These are phyloP conservation scores for Drosophila jambulina DNA, from an alignment of 1,140 invertebrate species.

Conservation along the genomic window DNA sequence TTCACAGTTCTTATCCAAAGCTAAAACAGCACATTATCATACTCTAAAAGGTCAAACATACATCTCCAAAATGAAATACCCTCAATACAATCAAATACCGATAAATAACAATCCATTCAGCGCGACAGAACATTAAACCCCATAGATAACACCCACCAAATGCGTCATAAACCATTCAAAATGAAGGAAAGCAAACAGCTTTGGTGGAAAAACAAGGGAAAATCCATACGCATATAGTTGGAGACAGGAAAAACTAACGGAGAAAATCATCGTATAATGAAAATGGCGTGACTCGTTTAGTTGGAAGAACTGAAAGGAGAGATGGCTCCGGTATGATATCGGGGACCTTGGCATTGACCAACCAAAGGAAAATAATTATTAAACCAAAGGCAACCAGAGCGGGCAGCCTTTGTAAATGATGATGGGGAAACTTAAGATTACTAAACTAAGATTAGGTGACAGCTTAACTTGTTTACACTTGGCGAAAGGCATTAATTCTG, in stretches of 20 bases:
- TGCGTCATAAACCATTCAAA: slow-evolving; percentile 45
- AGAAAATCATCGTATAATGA: slow-evolving; percentile 1
- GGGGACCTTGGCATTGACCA: slow-evolving; percentile 15
- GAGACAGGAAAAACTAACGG: neutral
- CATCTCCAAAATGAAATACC: neutral
- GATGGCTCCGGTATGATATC: neutral
- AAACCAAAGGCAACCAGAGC: neutral
- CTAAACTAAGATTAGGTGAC: slow-evolving; percentile 16
- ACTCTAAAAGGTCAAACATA: neutral
- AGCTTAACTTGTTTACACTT: slow-evolving; percentile 25
- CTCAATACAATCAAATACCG: neutral
- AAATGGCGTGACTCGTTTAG: slow-evolving; percentile 13
- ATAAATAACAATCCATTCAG: slow-evolving; percentile 19
- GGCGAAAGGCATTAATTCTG: slow-evolving; percentile 3
- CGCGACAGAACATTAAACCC: slow-evolving; percentile 9
- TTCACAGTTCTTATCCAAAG: neutral
- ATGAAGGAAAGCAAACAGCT: neutral
- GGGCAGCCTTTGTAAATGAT: slow-evolving; percentile 1
- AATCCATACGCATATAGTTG: neutral
- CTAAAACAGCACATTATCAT: neutral
- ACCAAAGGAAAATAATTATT: slow-evolving; percentile 16
- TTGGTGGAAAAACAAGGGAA: neutral
- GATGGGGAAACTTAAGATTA: too few relatives aligned
- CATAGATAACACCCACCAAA: slow-evolving; percentile 13
- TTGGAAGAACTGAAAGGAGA: slow-evolving; percentile 10